Percentiles rank a stretch among this genome's conserved stretches.
Evolutionary conservation across 2,888 invertebrate genomes (phyloP).

Genomic region (Gortyna flavago): DNA sequence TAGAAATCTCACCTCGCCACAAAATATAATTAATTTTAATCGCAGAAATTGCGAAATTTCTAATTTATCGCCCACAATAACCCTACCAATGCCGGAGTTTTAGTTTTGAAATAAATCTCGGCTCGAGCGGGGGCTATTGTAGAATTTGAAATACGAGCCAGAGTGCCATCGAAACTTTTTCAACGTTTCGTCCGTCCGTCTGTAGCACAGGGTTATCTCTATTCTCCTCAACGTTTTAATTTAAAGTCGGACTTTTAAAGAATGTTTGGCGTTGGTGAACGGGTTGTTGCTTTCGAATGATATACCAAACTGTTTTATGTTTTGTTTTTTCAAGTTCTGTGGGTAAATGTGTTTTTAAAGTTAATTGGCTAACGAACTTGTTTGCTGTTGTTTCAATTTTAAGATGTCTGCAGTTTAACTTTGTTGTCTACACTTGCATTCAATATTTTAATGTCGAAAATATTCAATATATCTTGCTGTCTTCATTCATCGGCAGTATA

Average conservation of each 20-base stretch:
- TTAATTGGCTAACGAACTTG: constrained; percentile 34
- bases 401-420: not conserved
- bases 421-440: not conserved
- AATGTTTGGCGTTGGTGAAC: constrained; percentile 46
- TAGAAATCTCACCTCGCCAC: constrained; percentile 51
- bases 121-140: constrained; percentile 62
- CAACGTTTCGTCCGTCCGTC: constrained; percentile 69
- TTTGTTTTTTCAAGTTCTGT: constrained; percentile 38
- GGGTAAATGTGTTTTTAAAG: constrained; percentile 30
- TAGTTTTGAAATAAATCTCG: constrained; percentile 69
- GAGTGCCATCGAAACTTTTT: constrained; percentile 76
- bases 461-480: not conserved
- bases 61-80: constrained; percentile 66
- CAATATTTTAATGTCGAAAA: not conserved
- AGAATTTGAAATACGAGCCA: constrained; percentile 72
- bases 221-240: constrained; percentile 60
- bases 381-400: constrained; percentile 40
- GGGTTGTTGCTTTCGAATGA: constrained; percentile 48
- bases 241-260: constrained; percentile 62
- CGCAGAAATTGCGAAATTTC: constrained; percentile 63
- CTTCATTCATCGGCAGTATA: not conserved
- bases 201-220: constrained; percentile 61
- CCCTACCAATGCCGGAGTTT: constrained; percentile 59
- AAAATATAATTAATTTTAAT: constrained; percentile 62
- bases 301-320: constrained; percentile 29